Evolutionary conservation across 64 coral and sea anemone species (phyloP).

Genomic region (Montipora capricornis): DNA sequence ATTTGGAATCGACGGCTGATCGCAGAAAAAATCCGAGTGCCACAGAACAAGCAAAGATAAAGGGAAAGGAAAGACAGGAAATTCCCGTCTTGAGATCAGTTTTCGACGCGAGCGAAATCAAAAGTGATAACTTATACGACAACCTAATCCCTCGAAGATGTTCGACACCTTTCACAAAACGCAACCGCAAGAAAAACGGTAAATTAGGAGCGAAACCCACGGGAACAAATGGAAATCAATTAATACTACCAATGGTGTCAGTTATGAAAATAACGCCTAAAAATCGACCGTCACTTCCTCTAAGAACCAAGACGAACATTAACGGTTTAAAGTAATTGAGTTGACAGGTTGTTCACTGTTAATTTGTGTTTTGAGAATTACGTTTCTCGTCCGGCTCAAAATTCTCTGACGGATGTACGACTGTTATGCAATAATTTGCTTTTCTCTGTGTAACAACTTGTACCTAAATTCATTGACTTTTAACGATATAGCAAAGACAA

Average conservation of each 20-base stretch:
- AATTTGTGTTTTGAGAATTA: too few relatives aligned
- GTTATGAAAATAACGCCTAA: conserved; percentile 23
- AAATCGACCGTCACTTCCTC: conserved; percentile 11
- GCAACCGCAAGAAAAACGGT: too few relatives aligned
- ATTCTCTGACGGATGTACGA: too few relatives aligned
- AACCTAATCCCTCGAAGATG: background rate
- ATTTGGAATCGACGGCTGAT: background rate
- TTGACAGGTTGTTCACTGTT: too few relatives aligned
- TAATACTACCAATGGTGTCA: background rate
- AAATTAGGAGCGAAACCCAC: too few relatives aligned
- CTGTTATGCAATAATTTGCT: background rate
- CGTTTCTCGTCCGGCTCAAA: too few relatives aligned
- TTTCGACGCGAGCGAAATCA: background rate
- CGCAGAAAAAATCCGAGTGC: background rate
- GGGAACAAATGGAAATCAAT: background rate
- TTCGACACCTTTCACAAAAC: background rate
- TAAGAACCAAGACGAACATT: background rate
- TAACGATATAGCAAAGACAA: too few relatives aligned
- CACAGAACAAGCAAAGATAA: background rate
- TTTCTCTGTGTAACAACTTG: too few relatives aligned
- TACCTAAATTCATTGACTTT: too few relatives aligned
- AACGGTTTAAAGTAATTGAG: background rate
- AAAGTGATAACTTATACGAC: background rate
- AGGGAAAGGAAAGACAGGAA: background rate
- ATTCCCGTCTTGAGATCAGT: conserved; percentile 1